Evolutionary conservation across 1,140 invertebrate species (phyloP).

Genomic region (Nebria ingens): DNA sequence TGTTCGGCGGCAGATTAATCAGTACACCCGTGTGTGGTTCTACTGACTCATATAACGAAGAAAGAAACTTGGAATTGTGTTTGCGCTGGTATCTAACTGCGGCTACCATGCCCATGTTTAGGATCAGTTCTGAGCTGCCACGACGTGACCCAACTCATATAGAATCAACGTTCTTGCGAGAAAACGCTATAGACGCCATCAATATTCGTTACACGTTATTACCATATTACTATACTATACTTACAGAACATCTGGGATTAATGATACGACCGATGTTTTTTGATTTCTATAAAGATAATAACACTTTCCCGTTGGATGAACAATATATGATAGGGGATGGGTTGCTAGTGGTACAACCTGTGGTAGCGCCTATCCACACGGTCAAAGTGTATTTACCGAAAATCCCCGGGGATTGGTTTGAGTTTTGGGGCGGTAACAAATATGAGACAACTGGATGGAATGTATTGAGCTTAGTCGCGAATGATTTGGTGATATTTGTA

Average conservation of each 20-base stretch:
- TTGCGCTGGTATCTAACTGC: slow-evolving; percentile 31
- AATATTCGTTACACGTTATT: slow-evolving; percentile 20
- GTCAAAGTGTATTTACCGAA: slow-evolving; percentile 27
- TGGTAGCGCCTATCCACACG: slow-evolving; percentile 16
- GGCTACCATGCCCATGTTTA: slow-evolving; percentile 28
- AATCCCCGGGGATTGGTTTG: slow-evolving; percentile 25
- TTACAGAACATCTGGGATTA: slow-evolving; percentile 23
- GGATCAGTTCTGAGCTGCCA: slow-evolving; percentile 22
- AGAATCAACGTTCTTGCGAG: slow-evolving; percentile 14
- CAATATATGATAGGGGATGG: slow-evolving; percentile 31
- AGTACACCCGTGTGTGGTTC: slow-evolving; percentile 26
- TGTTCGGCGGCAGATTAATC: slow-evolving; percentile 23
- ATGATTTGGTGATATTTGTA: slow-evolving; percentile 28
- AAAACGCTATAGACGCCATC: slow-evolving; percentile 16
- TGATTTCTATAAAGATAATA: slow-evolving; percentile 26
- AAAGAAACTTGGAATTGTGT: slow-evolving; percentile 25
- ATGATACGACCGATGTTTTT: slow-evolving; percentile 35
- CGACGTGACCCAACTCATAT: slow-evolving; percentile 26
- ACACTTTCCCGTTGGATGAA: slow-evolving; percentile 24
- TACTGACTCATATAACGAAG: slow-evolving; percentile 20
- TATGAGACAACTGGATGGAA: slow-evolving; percentile 19
- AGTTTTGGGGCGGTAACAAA: slow-evolving; percentile 30
- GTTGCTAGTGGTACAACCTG: slow-evolving; percentile 28
- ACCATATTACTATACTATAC: slow-evolving; percentile 27
- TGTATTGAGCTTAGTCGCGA: slow-evolving; percentile 24